phyloP scores from a whole-genome alignment of 2,797 vertebrate genomes.

The Phrynocephalus guinanensis region DNA sequence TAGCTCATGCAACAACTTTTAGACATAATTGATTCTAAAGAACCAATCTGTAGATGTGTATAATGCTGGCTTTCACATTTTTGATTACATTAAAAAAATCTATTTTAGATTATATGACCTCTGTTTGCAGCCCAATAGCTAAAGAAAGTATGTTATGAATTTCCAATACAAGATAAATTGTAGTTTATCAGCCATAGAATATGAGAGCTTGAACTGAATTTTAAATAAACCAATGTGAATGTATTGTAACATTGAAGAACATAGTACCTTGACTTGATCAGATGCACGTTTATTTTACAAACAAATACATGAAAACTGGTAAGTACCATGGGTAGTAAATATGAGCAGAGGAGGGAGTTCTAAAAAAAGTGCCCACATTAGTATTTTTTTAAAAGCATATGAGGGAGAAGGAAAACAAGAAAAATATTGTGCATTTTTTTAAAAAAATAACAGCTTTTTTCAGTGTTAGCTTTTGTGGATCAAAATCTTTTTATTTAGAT shows the following conservation, averaged over 20 bases:
- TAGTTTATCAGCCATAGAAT: constrained; percentile 66
- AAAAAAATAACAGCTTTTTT: no score
- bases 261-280: constrained; percentile 64
- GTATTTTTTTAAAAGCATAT: no score
- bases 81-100: constrained; percentile 72
- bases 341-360: no score
- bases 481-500: no score
- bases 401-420: no score
- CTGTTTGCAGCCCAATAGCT: constrained; percentile 69
- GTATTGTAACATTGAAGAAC: constrained; percentile 60
- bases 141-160: constrained; percentile 72
- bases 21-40: constrained; percentile 71
- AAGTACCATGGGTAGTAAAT: no score
- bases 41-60: constrained; percentile 61
- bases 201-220: constrained; percentile 66
- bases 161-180: constrained; percentile 71
- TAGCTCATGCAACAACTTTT: constrained; percentile 64
- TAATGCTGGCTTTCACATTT: constrained; percentile 67
- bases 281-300: constrained; percentile 52
- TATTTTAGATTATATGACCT: constrained; percentile 76
- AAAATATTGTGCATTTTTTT: no score
- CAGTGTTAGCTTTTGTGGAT: no score
- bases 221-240: constrained; percentile 56
- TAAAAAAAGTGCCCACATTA: no score
- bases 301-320: not conserved